Percentiles rank a stretch among this genome's conserved stretches.
Conservation (phyloP, 2,113 vertebrate genomes). For the Colius striatus region DNA sequence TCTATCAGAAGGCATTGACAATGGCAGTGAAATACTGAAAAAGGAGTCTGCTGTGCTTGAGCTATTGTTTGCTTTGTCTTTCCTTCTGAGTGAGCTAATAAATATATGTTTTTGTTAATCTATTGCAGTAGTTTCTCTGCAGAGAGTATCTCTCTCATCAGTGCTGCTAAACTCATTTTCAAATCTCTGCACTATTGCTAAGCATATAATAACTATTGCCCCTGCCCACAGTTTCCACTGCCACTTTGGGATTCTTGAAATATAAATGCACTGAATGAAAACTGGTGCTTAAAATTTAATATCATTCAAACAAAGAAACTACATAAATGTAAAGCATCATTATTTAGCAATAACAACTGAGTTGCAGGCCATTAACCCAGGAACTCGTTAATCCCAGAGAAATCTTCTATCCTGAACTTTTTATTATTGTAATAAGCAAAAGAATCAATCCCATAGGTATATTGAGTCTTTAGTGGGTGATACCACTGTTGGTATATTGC, state of each 20-base stretch:
- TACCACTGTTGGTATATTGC: not conserved
- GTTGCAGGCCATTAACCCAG: constrained; percentile 15
- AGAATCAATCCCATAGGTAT: not conserved
- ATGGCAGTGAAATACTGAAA: not conserved
- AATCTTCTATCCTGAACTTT: not conserved
- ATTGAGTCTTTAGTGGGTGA: not conserved
- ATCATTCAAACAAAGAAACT: not conserved
- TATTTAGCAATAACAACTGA: constrained; percentile 38
- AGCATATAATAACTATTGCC: not conserved
- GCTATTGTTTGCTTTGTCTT: not conserved
- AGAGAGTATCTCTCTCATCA: not conserved
- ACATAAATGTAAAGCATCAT: not conserved
- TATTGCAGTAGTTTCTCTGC: not conserved
- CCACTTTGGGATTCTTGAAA: constrained; percentile 33
- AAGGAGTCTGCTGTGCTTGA: not conserved
- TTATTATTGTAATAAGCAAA: not conserved
- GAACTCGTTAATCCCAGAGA: constrained; percentile 30
- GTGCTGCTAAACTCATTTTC: not conserved
- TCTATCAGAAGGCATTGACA: not conserved
- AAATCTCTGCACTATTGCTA: constrained; percentile 1
- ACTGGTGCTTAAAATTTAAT: constrained; percentile 11
- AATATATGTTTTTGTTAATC: not conserved
- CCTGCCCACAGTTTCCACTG: constrained; percentile 16
- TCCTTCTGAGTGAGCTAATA: not conserved
- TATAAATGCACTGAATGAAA: constrained; percentile 31